Percentiles rank a stretch among this genome's conserved stretches.
Conservation (phyloP, 2,113 vertebrate genomes). For the Cephalopholis sonnerati region DNA sequence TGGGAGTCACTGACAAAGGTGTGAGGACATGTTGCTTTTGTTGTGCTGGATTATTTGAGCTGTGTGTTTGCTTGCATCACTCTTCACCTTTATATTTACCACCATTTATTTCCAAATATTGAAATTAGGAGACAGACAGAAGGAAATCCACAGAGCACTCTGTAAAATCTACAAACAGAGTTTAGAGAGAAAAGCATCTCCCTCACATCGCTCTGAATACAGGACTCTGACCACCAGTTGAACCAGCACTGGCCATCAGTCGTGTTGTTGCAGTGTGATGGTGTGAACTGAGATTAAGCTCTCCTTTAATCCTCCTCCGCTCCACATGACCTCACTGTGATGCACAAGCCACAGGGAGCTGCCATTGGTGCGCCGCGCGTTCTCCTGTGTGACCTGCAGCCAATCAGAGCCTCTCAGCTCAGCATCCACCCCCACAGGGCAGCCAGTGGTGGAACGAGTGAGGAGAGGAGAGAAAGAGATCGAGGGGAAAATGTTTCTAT, state of each 20-base stretch:
- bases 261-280: conserved; percentile 52
- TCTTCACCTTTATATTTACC: not conserved
- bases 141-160: not conserved
- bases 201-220: not conserved
- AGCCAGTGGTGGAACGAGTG: conserved; percentile 38
- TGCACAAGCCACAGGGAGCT: conserved; percentile 54
- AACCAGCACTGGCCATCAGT: not conserved
- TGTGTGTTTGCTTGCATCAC: not conserved
- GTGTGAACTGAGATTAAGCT: conserved; percentile 70
- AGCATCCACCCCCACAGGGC: conserved; percentile 64
- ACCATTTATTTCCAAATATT: not conserved
- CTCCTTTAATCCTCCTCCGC: conserved; percentile 77
- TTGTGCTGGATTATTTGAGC: not conserved
- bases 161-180: not conserved
- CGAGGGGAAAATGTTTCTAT: conserved; percentile 52
- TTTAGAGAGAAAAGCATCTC: not conserved
- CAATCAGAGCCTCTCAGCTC: conserved; percentile 75
- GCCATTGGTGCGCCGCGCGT: conserved; percentile 70
- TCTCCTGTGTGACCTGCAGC: conserved; percentile 68
- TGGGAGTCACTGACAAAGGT: no score
- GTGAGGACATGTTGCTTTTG: no score
- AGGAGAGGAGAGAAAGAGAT: not conserved
- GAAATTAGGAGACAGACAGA: not conserved
- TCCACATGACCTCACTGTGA: conserved; percentile 78
- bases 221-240: not conserved